Conservation (phyloP, 2,113 vertebrate genomes). For the Cepphus grylle region DNA sequence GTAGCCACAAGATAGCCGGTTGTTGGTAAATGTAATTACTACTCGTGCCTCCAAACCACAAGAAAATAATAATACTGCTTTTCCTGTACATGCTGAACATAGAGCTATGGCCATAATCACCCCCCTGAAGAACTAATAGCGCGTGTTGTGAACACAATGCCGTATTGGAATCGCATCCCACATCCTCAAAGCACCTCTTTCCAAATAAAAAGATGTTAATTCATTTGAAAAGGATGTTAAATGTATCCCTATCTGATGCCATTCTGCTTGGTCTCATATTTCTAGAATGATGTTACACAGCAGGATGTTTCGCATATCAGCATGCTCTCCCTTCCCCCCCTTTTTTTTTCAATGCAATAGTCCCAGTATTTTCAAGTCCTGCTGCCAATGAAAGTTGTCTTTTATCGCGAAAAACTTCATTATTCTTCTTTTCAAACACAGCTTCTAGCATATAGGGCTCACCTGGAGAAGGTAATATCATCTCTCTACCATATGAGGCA, state of each 20-base stretch:
- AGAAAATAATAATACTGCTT: conserved; percentile 32
- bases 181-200: not conserved
- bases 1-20: conserved; percentile 31
- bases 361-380: not conserved
- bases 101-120: conserved; percentile 4
- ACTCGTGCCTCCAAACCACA: not conserved
- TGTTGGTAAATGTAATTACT: conserved; percentile 34
- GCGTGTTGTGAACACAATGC: not conserved
- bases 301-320: not conserved
- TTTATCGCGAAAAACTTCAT: not conserved
- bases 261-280: not conserved
- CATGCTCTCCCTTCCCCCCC: not conserved
- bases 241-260: not conserved
- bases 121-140: not conserved
- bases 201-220: not conserved
- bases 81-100: not conserved
- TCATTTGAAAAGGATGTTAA: not conserved
- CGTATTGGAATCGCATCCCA: not conserved
- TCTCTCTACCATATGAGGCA: not conserved
- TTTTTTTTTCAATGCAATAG: not conserved
- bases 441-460: not conserved
- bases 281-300: not conserved
- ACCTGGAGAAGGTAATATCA: not conserved
- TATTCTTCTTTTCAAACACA: not conserved
- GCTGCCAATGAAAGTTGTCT: not conserved